A percentile compares a stretch with the other conserved stretches of the same genome.
These are phyloP conservation scores for Volucella bombylans DNA, from an alignment of 2,888 invertebrate genomes.

Conservation along the genomic window DNA sequence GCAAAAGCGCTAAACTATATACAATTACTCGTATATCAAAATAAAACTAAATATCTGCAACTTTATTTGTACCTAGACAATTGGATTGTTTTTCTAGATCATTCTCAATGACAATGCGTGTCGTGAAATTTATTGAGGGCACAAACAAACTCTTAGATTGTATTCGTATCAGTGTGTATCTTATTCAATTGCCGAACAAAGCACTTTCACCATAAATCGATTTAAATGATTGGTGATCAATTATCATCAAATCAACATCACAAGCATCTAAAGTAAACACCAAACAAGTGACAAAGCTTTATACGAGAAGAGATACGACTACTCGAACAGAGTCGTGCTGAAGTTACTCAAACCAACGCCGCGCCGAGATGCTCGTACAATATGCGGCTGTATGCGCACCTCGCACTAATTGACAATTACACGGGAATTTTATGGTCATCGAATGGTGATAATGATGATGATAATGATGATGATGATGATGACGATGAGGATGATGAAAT, in stretches of 20 bases:
- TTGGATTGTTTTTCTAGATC: too few species aligned
- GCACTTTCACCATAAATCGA: constrained; percentile 28
- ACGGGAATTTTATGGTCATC: constrained; percentile 16
- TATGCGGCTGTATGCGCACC: constrained; percentile 16
- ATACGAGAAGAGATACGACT: background rate
- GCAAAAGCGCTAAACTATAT: too few species aligned
- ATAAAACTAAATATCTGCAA: too few species aligned
- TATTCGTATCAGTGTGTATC: too few species aligned
- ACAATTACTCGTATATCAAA: too few species aligned
- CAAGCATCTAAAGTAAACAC: background rate
- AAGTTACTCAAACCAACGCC: background rate
- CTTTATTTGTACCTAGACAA: too few species aligned
- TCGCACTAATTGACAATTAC: constrained; percentile 46
- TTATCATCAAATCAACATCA: constrained; percentile 23
- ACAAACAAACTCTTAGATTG: too few species aligned
- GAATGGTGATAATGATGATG: constrained; percentile 13
- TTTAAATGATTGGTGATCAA: constrained; percentile 4
- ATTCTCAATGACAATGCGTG: too few species aligned
- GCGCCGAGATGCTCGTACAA: background rate
- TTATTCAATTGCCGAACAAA: too few species aligned
- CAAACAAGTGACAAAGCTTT: constrained; percentile 6
- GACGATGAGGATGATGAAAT: constrained; percentile 20
- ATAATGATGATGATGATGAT: constrained; percentile 6
- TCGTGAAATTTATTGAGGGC: too few species aligned
- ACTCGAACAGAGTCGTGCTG: constrained; percentile 2